Evolutionary conservation across 2,888 invertebrate genomes (phyloP), one percentile per base, ranked within the genome.

Genomic region (Automeris io): DNA sequence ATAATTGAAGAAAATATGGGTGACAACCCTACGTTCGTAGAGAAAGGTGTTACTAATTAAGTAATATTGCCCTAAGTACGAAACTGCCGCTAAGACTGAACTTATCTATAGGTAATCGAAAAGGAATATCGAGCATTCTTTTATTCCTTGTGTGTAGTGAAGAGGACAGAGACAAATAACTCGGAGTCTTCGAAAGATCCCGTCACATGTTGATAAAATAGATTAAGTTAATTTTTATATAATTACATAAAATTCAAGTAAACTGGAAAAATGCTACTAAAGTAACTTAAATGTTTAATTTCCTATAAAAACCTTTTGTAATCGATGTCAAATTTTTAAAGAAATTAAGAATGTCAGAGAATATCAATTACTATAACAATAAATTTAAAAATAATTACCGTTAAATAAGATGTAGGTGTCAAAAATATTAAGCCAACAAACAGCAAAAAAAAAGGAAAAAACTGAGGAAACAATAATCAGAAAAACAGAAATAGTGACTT

Each of bases 91-190:
- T 39, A 34, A 24, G 35, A 8, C 41, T 41, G 42, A 45, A 40
- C 45, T 49, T 50, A 52, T 54, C 55, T 47, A 40, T 51, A 54
- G 49, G 49, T 52, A 56, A 59, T 61, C 49, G 52, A 43, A 45
- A 41, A 46, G 56, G 56, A 54, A 67, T 57, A 52, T 53, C 50
- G 47, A 47, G 54, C 51, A 54, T 60, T 46, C 52, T 48, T 51
- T 52, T 33, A 16, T 33, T 40, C 36, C 33, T 33, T 24, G 18
- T 21, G n/a, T 21, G 26, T 22, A 3, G 26, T 33, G 24, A 21
- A 61, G 59, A 63, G 61, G 50, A 55, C 61, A 61, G 54, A 54
- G 47, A 42, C 46, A 39, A 43, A 43, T 45, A 47, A n/a, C 44
- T 43, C 35, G 23, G 36, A 36, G 25, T 19, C 35, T 35, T 33